Evolutionary conservation across 2,113 vertebrate genomes (phyloP), one percentile per base, ranked within the genome.

Genomic region (Callipepla squamata): DNA sequence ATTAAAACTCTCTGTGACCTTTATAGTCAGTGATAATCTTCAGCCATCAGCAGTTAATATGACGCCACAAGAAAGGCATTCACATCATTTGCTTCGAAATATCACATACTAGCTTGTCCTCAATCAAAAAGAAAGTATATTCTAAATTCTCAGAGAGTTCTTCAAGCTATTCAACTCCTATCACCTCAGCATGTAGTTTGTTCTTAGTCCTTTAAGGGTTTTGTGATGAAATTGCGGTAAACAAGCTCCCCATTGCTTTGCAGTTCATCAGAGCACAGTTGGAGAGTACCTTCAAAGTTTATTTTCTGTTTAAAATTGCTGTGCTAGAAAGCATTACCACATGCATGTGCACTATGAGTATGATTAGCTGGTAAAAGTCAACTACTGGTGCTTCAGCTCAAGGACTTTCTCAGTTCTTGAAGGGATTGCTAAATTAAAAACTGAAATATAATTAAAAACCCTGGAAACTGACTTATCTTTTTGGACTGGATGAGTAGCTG

Each of bases 221-320:
- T 96, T 90, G 63, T 92, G 83, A 92, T 74, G 58, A 92, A 97
- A 95, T 78, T 47, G 88, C 93, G 90, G 87, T 94, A 97, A 97
- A 97, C 81, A 97, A 97, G 92, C 47, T 85, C 91, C 95, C 95
- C 77, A 78, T 90, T 94, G 95, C 84, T 96, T 96, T 75, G 61
- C 87, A 95, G 95, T 94, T 98, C 97, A 97, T 97, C 96, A 97
- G 81, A 88, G 84, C 80, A 19, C 96, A 96, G 97, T 85, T 89
- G 96, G 94, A 96, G 93, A 92, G 70, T 92, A 96, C 83, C 78
- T 95, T 82, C 80, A 85, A 91, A 96, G 92, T 97, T 96, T 93
- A 84, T 96, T 94, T 96, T 96, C 92, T 80, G 55, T 96, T 95
- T 91, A 92, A 94, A 96, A 96, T 95, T 95, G 87, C 92, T 76